These are phyloP conservation scores for Sylvilagus bachmani DNA, from an alignment of 2,113 vertebrate species.

Conservation along the genomic window DNA sequence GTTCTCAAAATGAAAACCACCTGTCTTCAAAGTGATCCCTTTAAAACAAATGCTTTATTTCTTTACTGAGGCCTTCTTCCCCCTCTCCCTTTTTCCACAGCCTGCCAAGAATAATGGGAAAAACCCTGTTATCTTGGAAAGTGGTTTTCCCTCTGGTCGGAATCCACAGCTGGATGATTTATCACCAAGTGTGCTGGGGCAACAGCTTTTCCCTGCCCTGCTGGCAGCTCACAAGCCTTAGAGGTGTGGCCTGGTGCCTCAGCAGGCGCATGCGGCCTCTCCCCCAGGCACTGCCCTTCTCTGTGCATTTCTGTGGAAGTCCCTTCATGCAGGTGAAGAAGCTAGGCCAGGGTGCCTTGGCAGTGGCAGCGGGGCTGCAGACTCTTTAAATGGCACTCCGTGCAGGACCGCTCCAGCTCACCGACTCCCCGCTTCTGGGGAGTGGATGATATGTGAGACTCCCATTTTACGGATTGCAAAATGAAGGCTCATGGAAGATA, in stretches of 20 bases:
- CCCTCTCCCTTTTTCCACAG: constrained; percentile 54
- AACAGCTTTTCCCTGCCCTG: background rate
- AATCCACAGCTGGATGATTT: constrained; percentile 67
- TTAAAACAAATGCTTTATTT: constrained; percentile 71
- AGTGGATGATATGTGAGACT: background rate
- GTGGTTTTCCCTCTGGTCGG: constrained; percentile 73
- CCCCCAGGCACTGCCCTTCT: background rate
- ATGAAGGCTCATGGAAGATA: background rate
- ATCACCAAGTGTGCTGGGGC: constrained; percentile 28
- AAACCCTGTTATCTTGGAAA: constrained; percentile 77
- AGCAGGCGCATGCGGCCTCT: background rate
- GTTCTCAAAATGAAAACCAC: constrained; percentile 79
- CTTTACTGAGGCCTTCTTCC: constrained; percentile 37
- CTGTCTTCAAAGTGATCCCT: constrained; percentile 75
- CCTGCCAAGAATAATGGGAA: constrained; percentile 79
- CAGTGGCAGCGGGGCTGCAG: background rate
- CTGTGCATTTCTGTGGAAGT: background rate
- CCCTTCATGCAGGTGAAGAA: background rate
- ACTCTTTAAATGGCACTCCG: background rate
- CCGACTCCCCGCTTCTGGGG: background rate
- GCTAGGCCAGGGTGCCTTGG: background rate
- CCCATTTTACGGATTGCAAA: constrained; percentile 45
- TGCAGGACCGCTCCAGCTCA: background rate
- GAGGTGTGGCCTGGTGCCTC: background rate
- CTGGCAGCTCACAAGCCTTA: constrained; percentile 3